Conservation (phyloP, 2,797 vertebrate genomes). For the Tadarida brasiliensis region DNA sequence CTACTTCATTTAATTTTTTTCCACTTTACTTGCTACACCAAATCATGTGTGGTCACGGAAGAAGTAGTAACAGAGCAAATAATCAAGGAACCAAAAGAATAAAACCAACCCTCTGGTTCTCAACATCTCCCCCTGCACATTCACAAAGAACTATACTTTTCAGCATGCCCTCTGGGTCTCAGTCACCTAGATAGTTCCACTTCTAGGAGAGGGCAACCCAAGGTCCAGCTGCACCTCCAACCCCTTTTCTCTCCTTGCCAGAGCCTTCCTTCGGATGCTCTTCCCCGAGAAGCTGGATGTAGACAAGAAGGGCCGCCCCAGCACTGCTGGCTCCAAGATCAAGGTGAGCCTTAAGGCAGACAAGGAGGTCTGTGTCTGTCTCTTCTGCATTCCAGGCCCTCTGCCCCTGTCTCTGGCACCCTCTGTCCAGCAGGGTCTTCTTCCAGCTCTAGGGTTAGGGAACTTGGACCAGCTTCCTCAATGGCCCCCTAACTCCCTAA, state of each 20-base stretch:
- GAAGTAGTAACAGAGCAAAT: background rate
- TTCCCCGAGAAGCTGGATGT: slow-evolving; percentile 96
- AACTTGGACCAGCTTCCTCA: background rate
- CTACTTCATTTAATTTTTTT: background rate
- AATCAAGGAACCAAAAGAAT: background rate
- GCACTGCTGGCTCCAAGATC: slow-evolving; percentile 95
- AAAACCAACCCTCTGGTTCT: background rate
- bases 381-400: background rate
- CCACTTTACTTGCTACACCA: background rate
- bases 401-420: background rate
- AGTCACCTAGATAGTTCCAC: background rate
- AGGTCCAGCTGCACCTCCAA: background rate
- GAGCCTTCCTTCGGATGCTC: slow-evolving; percentile 93
- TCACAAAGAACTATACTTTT: background rate
- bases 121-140: background rate
- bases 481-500: background rate
- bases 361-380: background rate
- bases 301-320: slow-evolving; percentile 96
- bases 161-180: background rate
- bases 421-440: background rate
- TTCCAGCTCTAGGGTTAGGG: background rate
- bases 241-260: slow-evolving; percentile 79
- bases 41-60: background rate
- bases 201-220: background rate
- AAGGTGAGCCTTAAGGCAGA: slow-evolving; percentile 88